Evolutionary conservation across 1,140 invertebrate genomes (phyloP), one percentile per base, ranked within the genome.

Genomic region (Drosophila littoralis): DNA sequence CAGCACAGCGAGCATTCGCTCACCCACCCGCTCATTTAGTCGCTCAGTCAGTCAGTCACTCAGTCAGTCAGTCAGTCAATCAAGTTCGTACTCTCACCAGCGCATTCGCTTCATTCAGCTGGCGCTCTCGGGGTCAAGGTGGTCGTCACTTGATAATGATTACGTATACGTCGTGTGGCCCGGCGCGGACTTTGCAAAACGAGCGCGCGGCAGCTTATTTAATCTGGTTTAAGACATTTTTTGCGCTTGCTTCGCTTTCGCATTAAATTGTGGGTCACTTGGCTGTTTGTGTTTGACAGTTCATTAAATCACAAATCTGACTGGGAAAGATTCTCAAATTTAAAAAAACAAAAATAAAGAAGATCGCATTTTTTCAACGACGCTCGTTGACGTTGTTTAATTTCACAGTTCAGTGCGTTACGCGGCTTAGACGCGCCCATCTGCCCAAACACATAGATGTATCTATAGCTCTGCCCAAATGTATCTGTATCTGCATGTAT

Each of bases 401-500:
- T 88, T 88, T 88, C 83, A 88, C 83, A 89, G 84, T 80, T 88
- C 84, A 88, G 76, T 71, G 83, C 73, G 32, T 83, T 80, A 69
- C 79, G 83, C 67, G 76, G 71, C 83, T 86, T 77, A 86, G 82
- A 82, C 79, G 79, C 64, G 68, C 82, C 83, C 82, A 88, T 76
- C 40, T 75, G 64, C 84, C 69, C 70, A 42, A 52, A 76, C 46
- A 65, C 48, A 54, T 42, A 60, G 40, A 51, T 43, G 48, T 67
- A 71, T 51, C 51, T 65, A 6, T 42, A 48, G 35, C n/a, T 46
- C 4, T 50, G n/a, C 35, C 38, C 58, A 7, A 28, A 28, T 5
- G 33, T 32, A 55, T 45, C 43, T 48, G 40, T 65, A 74, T 61
- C 55, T 70, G 3, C n/a, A 7, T 13, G n/a, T 35, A 15, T 35